phyloP scores from a whole-genome alignment of 2,888 invertebrate genomes.

The Tenthredo livida region DNA sequence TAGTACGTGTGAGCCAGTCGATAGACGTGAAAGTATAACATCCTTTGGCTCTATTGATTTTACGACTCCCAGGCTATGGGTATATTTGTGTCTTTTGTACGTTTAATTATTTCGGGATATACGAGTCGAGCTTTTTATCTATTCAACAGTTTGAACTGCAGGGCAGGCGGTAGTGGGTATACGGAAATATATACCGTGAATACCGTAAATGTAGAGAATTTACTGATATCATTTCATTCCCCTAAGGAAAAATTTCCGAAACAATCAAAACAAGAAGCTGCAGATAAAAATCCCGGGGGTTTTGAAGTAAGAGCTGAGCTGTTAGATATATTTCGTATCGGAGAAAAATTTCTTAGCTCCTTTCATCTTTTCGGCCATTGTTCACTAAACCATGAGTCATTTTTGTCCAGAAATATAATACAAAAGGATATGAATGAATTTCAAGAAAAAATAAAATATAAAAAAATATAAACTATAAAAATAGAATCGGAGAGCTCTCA shows the following conservation, averaged over 20 bases:
- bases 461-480: neutral
- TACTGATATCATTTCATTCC: neutral
- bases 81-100: slow-evolving; percentile 23
- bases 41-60: slow-evolving; percentile 42
- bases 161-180: neutral
- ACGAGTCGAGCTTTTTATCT: neutral
- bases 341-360: neutral
- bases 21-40: slow-evolving; percentile 21
- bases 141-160: neutral
- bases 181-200: neutral
- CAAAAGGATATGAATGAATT: neutral
- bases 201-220: neutral
- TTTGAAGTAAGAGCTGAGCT: neutral
- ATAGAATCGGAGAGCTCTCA: slow-evolving; percentile 33
- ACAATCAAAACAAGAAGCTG: neutral
- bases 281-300: neutral
- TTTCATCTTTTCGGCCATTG: neutral
- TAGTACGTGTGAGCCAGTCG: neutral
- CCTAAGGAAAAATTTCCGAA: neutral
- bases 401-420: neutral
- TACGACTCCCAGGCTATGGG: slow-evolving; percentile 8
- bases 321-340: neutral
- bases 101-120: slow-evolving; percentile 17
- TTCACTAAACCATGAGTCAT: neutral
- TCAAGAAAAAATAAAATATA: neutral